These are phyloP conservation scores for Sphenopsis melanotis DNA, from an alignment of 2,797 vertebrate genomes.

Conservation along the genomic window DNA sequence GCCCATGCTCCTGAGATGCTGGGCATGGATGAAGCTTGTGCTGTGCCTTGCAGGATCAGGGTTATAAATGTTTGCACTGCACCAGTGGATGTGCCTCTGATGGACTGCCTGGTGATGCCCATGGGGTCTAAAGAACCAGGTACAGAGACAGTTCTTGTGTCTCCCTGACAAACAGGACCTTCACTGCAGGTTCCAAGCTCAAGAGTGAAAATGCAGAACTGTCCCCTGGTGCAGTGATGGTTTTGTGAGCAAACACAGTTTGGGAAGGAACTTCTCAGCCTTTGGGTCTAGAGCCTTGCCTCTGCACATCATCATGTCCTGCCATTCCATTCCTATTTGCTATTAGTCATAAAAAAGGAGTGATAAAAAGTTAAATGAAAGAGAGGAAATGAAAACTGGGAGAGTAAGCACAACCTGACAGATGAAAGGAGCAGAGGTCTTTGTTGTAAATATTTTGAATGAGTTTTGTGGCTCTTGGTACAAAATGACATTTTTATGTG, in stretches of 20 bases:
- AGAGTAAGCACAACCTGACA: background rate
- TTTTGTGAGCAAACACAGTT: background rate
- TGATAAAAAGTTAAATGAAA: background rate
- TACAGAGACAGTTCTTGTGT: background rate
- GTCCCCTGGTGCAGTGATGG: background rate
- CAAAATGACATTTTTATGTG: background rate
- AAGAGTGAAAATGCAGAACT: background rate
- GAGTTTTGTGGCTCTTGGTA: background rate
- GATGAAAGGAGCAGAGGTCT: background rate
- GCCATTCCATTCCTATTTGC: background rate
- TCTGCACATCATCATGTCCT: background rate
- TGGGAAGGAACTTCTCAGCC: background rate
- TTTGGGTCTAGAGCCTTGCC: background rate
- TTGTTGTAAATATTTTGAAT: background rate
- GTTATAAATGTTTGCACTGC: background rate
- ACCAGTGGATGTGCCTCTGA: background rate
- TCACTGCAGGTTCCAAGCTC: background rate
- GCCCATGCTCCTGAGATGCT: background rate
- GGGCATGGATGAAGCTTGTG: background rate
- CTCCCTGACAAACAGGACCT: accelerated
- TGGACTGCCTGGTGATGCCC: background rate
- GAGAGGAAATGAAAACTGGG: background rate
- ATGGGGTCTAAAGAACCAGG: background rate
- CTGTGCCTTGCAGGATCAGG: background rate
- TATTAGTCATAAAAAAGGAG: background rate